phyloP scores from a whole-genome alignment of 2,888 invertebrate genomes.

The Stenodema calcarata region DNA sequence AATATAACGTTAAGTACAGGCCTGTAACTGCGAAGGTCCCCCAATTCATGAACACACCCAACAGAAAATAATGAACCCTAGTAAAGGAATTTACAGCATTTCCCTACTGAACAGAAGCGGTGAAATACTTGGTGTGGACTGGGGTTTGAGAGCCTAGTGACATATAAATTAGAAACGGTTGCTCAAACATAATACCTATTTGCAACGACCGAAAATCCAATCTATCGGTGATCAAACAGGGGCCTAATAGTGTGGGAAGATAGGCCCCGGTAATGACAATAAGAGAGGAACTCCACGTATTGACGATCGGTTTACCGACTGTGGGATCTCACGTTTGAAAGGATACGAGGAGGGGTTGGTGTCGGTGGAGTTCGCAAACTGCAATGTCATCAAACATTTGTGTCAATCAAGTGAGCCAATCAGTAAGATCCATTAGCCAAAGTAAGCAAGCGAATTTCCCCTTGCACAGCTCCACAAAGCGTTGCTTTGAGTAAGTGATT shows the following conservation, averaged over 20 bases:
- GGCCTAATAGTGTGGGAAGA: background rate
- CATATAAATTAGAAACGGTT: background rate
- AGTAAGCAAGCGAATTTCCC: slow-evolving; percentile 24
- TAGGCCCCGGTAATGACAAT: slow-evolving; percentile 10
- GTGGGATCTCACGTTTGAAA: background rate
- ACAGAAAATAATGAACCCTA: too few relatives aligned
- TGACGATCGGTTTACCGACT: background rate
- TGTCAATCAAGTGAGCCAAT: slow-evolving; percentile 44
- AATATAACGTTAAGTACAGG: too few relatives aligned
- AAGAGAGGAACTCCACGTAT: background rate
- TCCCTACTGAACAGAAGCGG: too few relatives aligned
- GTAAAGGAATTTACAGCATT: too few relatives aligned
- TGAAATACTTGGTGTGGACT: too few relatives aligned
- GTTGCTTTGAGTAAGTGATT: slow-evolving; percentile 30
- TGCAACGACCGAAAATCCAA: background rate
- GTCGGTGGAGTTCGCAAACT: slow-evolving; percentile 1
- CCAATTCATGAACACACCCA: too few relatives aligned
- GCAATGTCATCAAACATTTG: slow-evolving; percentile 26
- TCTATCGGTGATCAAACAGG: slow-evolving; percentile 8
- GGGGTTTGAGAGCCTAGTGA: background rate
- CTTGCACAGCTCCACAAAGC: background rate
- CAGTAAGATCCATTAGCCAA: slow-evolving; percentile 48
- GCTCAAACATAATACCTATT: background rate
- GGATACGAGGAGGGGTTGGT: background rate
- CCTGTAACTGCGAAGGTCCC: too few relatives aligned